Percentiles rank a stretch among this genome's conserved stretches.
Evolutionary conservation across 2,888 invertebrate genomes (phyloP).

Genomic region (Parascotia fuliginaria): DNA sequence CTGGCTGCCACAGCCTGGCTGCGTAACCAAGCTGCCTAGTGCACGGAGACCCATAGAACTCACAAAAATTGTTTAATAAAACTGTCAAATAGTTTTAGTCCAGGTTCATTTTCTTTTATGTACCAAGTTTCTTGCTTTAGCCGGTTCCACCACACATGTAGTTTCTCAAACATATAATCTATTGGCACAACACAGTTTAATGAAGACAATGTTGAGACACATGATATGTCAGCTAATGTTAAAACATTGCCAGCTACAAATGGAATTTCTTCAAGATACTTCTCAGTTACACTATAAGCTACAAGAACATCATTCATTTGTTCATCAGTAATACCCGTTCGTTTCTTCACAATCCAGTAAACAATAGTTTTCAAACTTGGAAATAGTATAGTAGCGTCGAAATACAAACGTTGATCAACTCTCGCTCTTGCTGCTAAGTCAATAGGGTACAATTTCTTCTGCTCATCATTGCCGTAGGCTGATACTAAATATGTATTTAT

Average conservation of each 20-base stretch:
- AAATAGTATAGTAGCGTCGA: conserved; percentile 57
- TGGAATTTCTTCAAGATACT: conserved; percentile 44
- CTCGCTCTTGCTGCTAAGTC: conserved; percentile 44
- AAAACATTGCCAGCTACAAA: conserved; percentile 51
- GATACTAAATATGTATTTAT: conserved; percentile 56
- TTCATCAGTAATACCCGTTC: conserved; percentile 28
- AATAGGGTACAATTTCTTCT: conserved; percentile 50
- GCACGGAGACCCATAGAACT: too few relatives aligned
- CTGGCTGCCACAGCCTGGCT: too few relatives aligned
- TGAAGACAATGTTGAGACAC: conserved; percentile 54
- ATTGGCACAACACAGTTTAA: conserved; percentile 49
- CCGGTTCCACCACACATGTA: conserved; percentile 49
- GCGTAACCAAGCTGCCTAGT: too few relatives aligned
- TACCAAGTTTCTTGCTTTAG: conserved; percentile 54
- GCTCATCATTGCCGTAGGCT: conserved; percentile 44
- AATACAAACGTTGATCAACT: conserved; percentile 55
- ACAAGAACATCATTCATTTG: conserved; percentile 48
- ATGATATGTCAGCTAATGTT: conserved; percentile 59
- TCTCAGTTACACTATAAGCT: conserved; percentile 53
- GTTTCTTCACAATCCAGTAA: conserved; percentile 40
- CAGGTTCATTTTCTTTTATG: conserved; percentile 46
- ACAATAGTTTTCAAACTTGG: conserved; percentile 48
- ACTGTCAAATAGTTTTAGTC: conserved; percentile 40
- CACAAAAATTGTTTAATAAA: conserved; percentile 44
- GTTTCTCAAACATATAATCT: conserved; percentile 37